A percentile compares a stretch with the other conserved stretches of the same genome.
Conservation (phyloP, 1,140 invertebrate species). For the Drosophila miranda region DNA sequence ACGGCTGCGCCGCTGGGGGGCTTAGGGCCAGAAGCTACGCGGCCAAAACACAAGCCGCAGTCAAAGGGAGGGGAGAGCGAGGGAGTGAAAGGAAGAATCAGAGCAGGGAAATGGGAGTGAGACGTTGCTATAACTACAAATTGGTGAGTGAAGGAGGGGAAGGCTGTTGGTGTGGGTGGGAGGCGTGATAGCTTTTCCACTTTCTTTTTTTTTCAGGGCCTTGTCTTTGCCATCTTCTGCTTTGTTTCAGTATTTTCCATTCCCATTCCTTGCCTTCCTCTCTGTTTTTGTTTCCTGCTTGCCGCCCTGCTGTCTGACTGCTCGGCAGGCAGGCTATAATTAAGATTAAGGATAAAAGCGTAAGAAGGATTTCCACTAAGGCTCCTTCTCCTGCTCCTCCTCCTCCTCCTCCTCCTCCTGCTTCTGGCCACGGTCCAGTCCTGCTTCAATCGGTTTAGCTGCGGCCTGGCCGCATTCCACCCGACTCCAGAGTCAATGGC, state of each 20-base stretch:
- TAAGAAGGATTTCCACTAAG: slow-evolving; percentile 78
- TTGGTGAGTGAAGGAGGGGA: slow-evolving; percentile 39
- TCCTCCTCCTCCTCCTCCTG: background rate
- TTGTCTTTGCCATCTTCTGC: slow-evolving; percentile 20
- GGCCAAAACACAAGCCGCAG: slow-evolving; percentile 41
- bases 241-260: slow-evolving; percentile 15
- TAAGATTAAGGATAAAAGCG: slow-evolving; percentile 82
- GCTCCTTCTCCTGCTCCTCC: slow-evolving; percentile 17
- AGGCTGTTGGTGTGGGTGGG: background rate
- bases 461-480: slow-evolving; percentile 29
- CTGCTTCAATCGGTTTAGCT: slow-evolving; percentile 72
- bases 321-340: slow-evolving; percentile 74
- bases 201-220: slow-evolving; percentile 30
- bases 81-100: background rate
- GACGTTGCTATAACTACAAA: slow-evolving; percentile 68
- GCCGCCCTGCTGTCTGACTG: slow-evolving; percentile 27
- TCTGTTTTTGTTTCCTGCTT: slow-evolving; percentile 30
- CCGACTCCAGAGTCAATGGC: slow-evolving; percentile 71
- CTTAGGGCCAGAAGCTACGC: slow-evolving; percentile 22
- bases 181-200: slow-evolving; percentile 43
- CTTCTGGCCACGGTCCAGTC: slow-evolving; percentile 4
- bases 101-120: slow-evolving; percentile 5
- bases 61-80: background rate
- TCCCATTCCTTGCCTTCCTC: slow-evolving; percentile 16
- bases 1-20: slow-evolving; percentile 57